phyloP scores from a whole-genome alignment of 2,797 vertebrate species.

The Myotis myotis region DNA sequence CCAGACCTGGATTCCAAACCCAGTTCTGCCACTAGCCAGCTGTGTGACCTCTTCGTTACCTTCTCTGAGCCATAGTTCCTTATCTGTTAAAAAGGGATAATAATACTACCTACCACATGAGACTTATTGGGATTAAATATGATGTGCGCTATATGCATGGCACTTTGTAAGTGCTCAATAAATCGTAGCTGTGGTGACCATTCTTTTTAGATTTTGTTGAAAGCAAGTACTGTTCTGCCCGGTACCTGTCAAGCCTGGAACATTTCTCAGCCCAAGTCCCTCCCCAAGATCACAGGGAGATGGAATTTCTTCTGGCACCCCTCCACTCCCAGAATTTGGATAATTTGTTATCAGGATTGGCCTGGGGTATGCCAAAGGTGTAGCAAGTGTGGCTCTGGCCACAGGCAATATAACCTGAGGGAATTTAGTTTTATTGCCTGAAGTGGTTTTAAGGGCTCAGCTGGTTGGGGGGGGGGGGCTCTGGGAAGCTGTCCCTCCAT shows the following conservation, averaged over 20 bases:
- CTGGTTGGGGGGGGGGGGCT: background rate
- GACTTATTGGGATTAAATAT: conserved; percentile 44
- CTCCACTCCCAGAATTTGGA: background rate
- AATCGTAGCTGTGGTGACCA: background rate
- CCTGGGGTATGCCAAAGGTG: background rate
- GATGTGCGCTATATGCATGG: background rate
- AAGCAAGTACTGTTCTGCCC: conserved; percentile 24
- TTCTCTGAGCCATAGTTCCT: conserved; percentile 37
- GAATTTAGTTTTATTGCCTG: conserved; percentile 51
- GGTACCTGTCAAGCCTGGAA: conserved; percentile 1
- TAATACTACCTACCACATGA: conserved; percentile 32
- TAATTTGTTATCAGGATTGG: conserved; percentile 27
- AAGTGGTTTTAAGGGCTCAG: conserved; percentile 37
- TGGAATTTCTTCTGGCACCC: conserved; percentile 37
- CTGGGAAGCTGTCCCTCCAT: background rate
- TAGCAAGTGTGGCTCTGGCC: background rate
- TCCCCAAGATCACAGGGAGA: conserved; percentile 41
- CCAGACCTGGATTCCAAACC: conserved; percentile 51
- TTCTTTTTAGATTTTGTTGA: conserved; percentile 37
- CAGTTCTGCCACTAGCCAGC: conserved; percentile 32
- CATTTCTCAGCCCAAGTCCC: conserved; percentile 19
- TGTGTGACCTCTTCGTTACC: conserved; percentile 43
- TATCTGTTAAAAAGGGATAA: conserved; percentile 28
- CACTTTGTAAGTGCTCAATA: conserved; percentile 7
- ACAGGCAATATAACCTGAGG: conserved; percentile 32